Evolutionary conservation across 2,888 invertebrate species (phyloP).

Genomic region (Drosophila siamana): DNA sequence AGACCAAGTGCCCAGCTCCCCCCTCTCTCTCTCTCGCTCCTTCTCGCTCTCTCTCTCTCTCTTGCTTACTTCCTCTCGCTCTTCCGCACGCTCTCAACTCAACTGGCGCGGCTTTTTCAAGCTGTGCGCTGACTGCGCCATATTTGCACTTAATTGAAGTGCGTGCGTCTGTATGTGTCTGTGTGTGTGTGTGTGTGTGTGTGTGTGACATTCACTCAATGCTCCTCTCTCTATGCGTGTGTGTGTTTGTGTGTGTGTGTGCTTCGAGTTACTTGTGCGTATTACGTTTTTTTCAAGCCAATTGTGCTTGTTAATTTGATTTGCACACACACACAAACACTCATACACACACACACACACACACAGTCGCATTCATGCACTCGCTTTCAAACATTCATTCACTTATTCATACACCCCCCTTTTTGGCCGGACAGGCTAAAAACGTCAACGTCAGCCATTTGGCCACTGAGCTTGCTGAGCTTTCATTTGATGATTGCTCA

Average conservation of each 20-base stretch:
- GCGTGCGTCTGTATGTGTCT: slow-evolving; percentile 45
- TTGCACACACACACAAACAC: slow-evolving; percentile 55
- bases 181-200: slow-evolving; percentile 20
- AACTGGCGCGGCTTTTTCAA: slow-evolving; percentile 54
- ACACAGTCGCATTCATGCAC: slow-evolving; percentile 4
- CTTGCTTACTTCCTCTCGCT: too few relatives aligned
- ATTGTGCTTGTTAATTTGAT: slow-evolving; percentile 82
- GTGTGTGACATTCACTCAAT: slow-evolving; percentile 26
- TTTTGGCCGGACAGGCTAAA: slow-evolving; percentile 11
- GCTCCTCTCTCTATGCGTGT: slow-evolving; percentile 26
- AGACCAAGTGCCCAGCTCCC: slow-evolving; percentile 6
- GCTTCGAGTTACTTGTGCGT: slow-evolving; percentile 66
- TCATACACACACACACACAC: slow-evolving; percentile 17
- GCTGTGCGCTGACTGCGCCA: slow-evolving; percentile 77
- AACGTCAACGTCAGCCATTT: slow-evolving; percentile 62
- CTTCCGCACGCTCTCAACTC: slow-evolving; percentile 15
- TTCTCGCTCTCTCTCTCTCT: neutral
- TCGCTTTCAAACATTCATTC: neutral
- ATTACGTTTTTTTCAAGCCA: slow-evolving; percentile 63
- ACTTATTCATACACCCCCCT: slow-evolving; percentile 18
- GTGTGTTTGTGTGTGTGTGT: slow-evolving; percentile 34
- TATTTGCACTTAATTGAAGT: slow-evolving; percentile 82
- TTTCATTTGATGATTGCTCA: slow-evolving; percentile 44
- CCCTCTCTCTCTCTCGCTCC: neutral
- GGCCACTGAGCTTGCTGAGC: slow-evolving; percentile 50